A percentile compares a stretch with the other conserved stretches of the same genome.
Conservation (phyloP, 2,888 invertebrate genomes). For the Anthophora plumipes region DNA sequence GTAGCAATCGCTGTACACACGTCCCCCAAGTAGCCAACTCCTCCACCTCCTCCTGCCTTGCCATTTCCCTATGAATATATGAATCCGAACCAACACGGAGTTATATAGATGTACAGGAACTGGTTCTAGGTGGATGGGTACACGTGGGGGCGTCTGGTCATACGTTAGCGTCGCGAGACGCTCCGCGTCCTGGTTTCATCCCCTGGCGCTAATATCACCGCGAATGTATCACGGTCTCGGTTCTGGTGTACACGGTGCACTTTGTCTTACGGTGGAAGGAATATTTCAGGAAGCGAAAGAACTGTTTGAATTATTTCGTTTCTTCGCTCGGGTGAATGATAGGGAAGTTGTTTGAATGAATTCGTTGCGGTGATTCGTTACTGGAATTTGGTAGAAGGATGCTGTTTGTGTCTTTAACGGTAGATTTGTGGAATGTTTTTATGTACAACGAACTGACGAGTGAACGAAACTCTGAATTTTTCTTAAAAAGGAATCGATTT, state of each 20-base stretch:
- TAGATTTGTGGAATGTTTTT: too few species aligned
- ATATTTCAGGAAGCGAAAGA: slow-evolving; percentile 19
- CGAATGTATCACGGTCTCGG: slow-evolving; percentile 60
- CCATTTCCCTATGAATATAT: slow-evolving; percentile 80
- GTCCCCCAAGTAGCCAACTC: slow-evolving; percentile 71
- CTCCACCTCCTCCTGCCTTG: slow-evolving; percentile 55
- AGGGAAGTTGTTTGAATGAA: background rate
- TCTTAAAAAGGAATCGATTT: too few species aligned
- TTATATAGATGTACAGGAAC: slow-evolving; percentile 59
- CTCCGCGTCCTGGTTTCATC: slow-evolving; percentile 64
- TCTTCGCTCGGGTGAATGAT: background rate
- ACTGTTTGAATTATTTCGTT: slow-evolving; percentile 24
- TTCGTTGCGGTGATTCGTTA: background rate
- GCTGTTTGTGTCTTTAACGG: background rate
- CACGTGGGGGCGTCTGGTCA: slow-evolving; percentile 67
- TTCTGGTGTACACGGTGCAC: background rate
- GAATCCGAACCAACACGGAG: slow-evolving; percentile 79
- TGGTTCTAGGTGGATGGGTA: slow-evolving; percentile 31
- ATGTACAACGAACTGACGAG: too few species aligned
- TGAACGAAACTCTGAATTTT: too few species aligned
- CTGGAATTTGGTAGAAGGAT: background rate
- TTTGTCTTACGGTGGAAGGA: slow-evolving; percentile 13
- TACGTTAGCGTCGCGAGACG: slow-evolving; percentile 77
- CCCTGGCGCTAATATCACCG: slow-evolving; percentile 69
- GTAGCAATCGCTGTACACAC: slow-evolving; percentile 80